Evolutionary conservation across 2,113 vertebrate genomes (phyloP).

Genomic region (Vulpes ferrilata): DNA sequence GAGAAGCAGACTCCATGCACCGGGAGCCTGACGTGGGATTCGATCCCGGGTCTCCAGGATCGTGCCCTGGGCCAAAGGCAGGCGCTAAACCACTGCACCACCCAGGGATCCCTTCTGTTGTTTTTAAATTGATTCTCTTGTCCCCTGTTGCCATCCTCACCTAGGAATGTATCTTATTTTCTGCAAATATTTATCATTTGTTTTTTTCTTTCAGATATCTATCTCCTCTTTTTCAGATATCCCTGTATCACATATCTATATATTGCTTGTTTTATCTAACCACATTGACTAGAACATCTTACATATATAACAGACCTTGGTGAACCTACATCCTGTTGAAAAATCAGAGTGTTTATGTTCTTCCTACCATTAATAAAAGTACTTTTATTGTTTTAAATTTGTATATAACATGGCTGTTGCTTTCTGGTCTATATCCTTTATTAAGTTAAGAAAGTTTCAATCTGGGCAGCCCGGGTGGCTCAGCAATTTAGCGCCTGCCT

Average conservation of each 20-base stretch:
- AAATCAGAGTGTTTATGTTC: neutral
- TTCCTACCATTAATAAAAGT: neutral
- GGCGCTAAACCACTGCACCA: no score
- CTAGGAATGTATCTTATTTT: neutral
- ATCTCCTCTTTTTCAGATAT: neutral
- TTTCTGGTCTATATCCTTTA: neutral
- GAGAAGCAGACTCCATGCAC: no score
- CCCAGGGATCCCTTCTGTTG: neutral
- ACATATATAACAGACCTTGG: neutral
- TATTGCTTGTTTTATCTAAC: neutral
- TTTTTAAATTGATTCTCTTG: slow-evolving; percentile 19
- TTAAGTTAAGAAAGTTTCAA: neutral
- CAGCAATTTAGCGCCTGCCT: no score
- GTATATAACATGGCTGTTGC: neutral
- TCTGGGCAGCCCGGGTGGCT: neutral
- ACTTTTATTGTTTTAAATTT: neutral
- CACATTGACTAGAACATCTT: no score
- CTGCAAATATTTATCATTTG: neutral
- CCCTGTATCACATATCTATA: neutral
- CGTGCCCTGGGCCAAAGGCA: no score
- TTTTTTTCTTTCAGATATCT: neutral
- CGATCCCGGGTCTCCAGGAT: no score
- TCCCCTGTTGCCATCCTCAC: neutral
- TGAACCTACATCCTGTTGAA: neutral
- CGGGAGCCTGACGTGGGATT: no score